Conservation (phyloP, 2,113 vertebrate genomes). For the Eublepharis macularius region DNA sequence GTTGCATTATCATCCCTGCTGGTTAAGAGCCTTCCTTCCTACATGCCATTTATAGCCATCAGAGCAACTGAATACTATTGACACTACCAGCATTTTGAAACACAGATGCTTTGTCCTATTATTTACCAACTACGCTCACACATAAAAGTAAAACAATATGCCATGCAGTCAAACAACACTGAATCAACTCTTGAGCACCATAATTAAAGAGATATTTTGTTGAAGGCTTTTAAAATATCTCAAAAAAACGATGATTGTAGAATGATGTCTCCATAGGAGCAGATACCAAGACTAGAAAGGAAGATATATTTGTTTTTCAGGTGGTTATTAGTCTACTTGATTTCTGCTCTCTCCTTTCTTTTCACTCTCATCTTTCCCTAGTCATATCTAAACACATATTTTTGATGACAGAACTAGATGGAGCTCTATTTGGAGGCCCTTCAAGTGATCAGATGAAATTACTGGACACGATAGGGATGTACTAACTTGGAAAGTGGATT, state of each 20-base stretch:
- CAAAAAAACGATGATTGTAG: constrained; percentile 35
- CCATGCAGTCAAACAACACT: constrained; percentile 62
- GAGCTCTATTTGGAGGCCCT: no score
- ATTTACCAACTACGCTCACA: constrained; percentile 70
- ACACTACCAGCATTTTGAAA: constrained; percentile 62
- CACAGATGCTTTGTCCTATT: constrained; percentile 72
- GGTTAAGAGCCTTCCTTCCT: not conserved
- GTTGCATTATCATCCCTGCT: not conserved
- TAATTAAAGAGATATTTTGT: constrained; percentile 51
- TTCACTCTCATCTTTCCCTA: not conserved
- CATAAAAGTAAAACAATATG: constrained; percentile 63
- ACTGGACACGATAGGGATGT: no score
- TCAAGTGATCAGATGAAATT: no score
- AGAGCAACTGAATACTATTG: constrained; percentile 66
- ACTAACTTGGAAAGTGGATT: no score
- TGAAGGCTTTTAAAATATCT: constrained; percentile 37
- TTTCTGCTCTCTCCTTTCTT: no score
- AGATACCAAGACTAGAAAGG: not conserved
- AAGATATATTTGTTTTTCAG: constrained; percentile 5
- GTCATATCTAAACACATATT: no score
- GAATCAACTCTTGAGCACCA: constrained; percentile 61
- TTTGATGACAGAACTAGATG: no score
- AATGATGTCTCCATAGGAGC: constrained; percentile 32
- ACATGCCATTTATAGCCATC: constrained; percentile 42
- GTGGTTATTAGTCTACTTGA: not conserved